Conservation (phyloP, 2,113 vertebrate species). For the Rhipidura dahli region DNA sequence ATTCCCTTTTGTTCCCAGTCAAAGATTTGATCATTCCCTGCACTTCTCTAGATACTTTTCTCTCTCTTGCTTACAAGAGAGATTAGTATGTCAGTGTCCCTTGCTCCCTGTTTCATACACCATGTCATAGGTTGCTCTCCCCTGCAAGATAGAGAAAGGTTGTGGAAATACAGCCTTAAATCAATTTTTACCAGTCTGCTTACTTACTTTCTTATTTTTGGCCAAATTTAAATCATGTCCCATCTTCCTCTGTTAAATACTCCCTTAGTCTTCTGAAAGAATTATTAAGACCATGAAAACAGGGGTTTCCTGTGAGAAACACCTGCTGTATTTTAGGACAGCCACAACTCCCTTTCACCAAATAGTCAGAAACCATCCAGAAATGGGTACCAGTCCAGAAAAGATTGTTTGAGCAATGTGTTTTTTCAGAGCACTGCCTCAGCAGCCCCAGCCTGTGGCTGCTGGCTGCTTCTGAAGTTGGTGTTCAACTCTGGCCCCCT, state of each 20-base stretch:
- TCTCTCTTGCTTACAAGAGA: not conserved
- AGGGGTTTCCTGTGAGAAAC: not conserved
- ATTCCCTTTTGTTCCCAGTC: conserved; percentile 23
- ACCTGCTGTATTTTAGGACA: not conserved
- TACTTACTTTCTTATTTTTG: not conserved
- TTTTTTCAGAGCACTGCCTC: not conserved
- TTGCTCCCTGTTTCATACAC: not conserved
- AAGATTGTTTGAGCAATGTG: not conserved
- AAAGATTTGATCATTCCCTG: not conserved
- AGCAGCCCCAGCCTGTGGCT: not conserved
- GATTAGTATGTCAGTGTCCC: not conserved
- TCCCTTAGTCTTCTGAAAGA: not conserved
- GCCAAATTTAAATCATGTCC: not conserved
- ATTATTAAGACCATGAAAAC: not conserved
- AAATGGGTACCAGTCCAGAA: not conserved
- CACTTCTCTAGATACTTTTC: not conserved
- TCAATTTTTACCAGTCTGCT: not conserved
- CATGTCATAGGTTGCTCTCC: not conserved
- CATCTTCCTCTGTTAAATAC: not conserved
- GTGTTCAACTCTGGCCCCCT: not conserved
- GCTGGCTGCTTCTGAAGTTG: not conserved
- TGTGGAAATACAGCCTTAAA: not conserved
- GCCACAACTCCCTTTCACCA: not conserved
- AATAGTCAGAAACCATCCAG: not conserved
- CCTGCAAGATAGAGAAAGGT: not conserved